Base-by-base conservation (phyloP, 2,113 vertebrate genomes). In the Charina bottae region DNA sequence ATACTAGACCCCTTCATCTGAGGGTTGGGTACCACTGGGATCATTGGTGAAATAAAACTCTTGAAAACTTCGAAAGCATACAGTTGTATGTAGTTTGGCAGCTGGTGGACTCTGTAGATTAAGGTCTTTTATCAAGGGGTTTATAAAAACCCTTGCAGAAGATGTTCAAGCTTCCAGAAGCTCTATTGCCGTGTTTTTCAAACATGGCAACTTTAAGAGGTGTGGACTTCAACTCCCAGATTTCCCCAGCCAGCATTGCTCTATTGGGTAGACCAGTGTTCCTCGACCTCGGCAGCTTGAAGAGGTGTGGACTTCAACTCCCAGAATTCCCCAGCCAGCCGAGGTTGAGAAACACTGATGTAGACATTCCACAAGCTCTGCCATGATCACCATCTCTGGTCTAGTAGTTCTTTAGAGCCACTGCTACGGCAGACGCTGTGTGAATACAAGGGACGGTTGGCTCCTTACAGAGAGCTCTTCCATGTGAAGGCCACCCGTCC, bases 401-500 rank as follows among this genome's bases (percentile, higher is more conserved):
- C 2, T 1, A 1, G 56, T 13, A 6, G 1, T 26, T 58, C 7
- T 68, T 23, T 17, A 10, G 62, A 1, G 53, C 54, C 11, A 2
- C 28, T 11, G 0, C 23, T 21, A 17, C 2, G 24, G 4, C n/a
- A 0, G 42, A 17, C 1, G 5, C 68, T 6, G 15, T 8, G 3
- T 8, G 64, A 24, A 0, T 26, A 6, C 49, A 19, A n/a, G 42
- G 8, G 4, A 49, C 28, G 1, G 4, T 15, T 12, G 56, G 28
- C 56, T 15, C 53, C 28, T 33, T 85, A 3, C 26, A 2, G 56
- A 4, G 37, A 33, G 17, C 6, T 46, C 49, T 23, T n/a, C 68
- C 68, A 6, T 2, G 10, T 1, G 90, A 3, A 9, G 72, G 24
- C n/a, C 17, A 8, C 54, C 4, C 33, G 33, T 23, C 28, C 78